These are phyloP conservation scores for Pangasius djambal DNA, from an alignment of 2,797 vertebrate species.

Conservation along the genomic window DNA sequence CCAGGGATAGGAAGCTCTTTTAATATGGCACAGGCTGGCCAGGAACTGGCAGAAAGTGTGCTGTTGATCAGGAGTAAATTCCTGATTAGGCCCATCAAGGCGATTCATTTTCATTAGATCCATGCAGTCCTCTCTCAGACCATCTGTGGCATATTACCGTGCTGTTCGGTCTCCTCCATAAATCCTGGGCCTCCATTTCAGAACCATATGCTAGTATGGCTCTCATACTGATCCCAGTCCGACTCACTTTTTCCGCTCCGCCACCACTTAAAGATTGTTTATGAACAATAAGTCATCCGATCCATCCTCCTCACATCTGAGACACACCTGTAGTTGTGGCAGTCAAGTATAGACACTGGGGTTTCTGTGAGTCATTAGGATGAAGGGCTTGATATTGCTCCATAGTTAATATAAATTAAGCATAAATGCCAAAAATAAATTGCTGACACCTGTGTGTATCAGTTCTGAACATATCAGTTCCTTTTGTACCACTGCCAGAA, in stretches of 20 bases:
- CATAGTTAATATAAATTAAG: background rate
- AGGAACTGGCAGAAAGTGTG: slow-evolving; percentile 73
- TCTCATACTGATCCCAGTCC: slow-evolving; percentile 55
- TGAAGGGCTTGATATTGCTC: background rate
- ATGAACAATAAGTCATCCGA: slow-evolving; percentile 45
- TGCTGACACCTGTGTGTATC: too few species aligned
- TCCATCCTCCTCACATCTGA: slow-evolving; percentile 45
- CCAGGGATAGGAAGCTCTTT: slow-evolving; percentile 61
- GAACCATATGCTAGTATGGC: slow-evolving; percentile 69
- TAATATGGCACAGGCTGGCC: slow-evolving; percentile 71
- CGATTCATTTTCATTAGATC: slow-evolving; percentile 74
- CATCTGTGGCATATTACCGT: slow-evolving; percentile 78
- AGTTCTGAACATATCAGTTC: background rate
- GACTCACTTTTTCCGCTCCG: slow-evolving; percentile 54
- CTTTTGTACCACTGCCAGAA: background rate
- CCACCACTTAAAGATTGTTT: slow-evolving; percentile 55
- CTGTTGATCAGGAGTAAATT: slow-evolving; percentile 78
- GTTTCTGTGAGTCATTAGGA: slow-evolving; percentile 23
- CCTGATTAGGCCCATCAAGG: slow-evolving; percentile 76
- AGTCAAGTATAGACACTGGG: background rate
- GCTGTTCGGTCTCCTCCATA: slow-evolving; percentile 71
- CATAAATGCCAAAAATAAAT: background rate
- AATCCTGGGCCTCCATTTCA: slow-evolving; percentile 70
- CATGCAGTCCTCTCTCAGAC: slow-evolving; percentile 61
- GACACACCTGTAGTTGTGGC: slow-evolving; percentile 29